A percentile compares a stretch with the other conserved stretches of the same genome.
Evolutionary conservation across 2,888 invertebrate species (phyloP).

Genomic region (Buathra laborator): DNA sequence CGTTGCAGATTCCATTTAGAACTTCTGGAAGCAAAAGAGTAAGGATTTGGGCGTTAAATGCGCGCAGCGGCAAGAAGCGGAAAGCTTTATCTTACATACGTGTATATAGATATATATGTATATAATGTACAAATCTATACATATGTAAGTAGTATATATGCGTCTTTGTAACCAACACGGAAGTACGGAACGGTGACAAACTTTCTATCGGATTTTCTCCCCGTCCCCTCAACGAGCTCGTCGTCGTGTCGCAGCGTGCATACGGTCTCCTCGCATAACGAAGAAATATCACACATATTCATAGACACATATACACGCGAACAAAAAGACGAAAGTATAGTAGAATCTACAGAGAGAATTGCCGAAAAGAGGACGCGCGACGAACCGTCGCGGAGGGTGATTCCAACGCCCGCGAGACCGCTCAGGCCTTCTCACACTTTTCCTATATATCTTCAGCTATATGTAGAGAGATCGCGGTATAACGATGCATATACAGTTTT

Average conservation of each 20-base stretch:
- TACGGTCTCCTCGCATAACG: constrained; percentile 47
- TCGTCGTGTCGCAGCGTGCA: constrained; percentile 35
- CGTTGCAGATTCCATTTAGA: constrained; percentile 84
- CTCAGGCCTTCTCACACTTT: constrained; percentile 50
- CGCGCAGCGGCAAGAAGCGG: constrained; percentile 27
- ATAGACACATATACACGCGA: not conserved
- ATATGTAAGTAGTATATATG: constrained; percentile 6
- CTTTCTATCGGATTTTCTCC: constrained; percentile 67
- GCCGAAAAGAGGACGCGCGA: constrained; percentile 61
- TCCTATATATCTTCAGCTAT: constrained; percentile 21
- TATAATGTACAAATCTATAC: constrained; percentile 2
- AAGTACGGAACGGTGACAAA: constrained; percentile 65
- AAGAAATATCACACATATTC: constrained; percentile 61
- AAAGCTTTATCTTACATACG: constrained; percentile 45
- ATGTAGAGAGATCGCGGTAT: constrained; percentile 43
- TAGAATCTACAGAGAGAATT: constrained; percentile 25
- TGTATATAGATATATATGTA: not conserved
- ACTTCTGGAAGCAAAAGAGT: constrained; percentile 82
- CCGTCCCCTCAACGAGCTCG: constrained; percentile 54
- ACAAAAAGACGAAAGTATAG: constrained; percentile 17
- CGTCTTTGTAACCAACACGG: constrained; percentile 55
- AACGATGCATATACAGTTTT: constrained; percentile 47
- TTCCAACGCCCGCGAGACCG: constrained; percentile 47
- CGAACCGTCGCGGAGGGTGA: constrained; percentile 63
- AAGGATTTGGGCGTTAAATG: constrained; percentile 63